Evolutionary conservation across 2,113 vertebrate species (phyloP).

Genomic region (Callithrix jacchus): DNA sequence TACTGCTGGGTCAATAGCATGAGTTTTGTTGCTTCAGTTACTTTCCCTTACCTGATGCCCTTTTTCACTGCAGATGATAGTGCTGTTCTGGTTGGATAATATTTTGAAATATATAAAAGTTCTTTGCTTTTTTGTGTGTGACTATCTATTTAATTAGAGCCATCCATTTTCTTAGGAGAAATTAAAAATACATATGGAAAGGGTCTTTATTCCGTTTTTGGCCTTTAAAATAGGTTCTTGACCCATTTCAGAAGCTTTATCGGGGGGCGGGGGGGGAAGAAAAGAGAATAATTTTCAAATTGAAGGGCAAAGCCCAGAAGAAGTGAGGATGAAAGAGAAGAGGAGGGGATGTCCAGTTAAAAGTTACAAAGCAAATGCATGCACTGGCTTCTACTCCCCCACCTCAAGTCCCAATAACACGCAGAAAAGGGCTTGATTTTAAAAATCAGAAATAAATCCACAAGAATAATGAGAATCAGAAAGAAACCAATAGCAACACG

Average conservation of each 20-base stretch:
- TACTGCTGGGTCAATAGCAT: not conserved
- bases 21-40: not conserved
- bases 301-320: not conserved
- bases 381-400: not conserved
- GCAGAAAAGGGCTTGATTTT: not conserved
- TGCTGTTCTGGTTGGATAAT: not conserved
- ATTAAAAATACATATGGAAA: not conserved
- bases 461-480: not conserved
- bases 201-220: not conserved
- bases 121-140: not conserved
- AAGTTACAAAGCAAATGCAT: not conserved
- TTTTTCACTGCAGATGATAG: not conserved
- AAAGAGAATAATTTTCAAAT: not conserved
- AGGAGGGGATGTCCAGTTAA: not conserved
- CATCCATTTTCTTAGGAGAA: not conserved
- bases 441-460: not conserved
- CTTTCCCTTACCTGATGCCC: not conserved
- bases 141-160: not conserved
- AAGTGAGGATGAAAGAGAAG: not conserved
- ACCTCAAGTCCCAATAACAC: not conserved
- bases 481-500: not conserved
- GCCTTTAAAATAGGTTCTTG: not conserved
- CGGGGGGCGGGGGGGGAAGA: not conserved
- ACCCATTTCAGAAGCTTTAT: not conserved
- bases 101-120: not conserved